Base-by-base conservation (phyloP, 2,797 vertebrate genomes). In the Anguilla obscura region DNA sequence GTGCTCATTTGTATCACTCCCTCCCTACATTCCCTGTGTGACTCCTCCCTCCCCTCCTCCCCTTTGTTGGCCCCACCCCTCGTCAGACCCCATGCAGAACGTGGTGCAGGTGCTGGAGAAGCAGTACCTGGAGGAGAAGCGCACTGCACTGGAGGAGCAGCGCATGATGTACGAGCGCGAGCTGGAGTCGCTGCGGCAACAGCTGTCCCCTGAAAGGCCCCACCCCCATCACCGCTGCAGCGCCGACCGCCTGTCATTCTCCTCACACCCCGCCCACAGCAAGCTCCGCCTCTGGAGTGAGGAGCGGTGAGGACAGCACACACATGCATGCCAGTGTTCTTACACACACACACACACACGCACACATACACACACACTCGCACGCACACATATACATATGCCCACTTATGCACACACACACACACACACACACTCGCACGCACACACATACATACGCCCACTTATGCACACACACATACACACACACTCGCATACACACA, bases 41-140 rank as follows among this genome's bases (percentile, higher is more conserved):
- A 87, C 1, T 84, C 89, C 3, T 0, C 80, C 1, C n/a, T 45
- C 86, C 85, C 0, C 0, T 12, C 36, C 1, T 69, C 0, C 5
- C 84, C 79, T 87, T 83, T 60, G 54, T 94, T 58, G 7, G 71
- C 56, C 30, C 60, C 60, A 16, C 48, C 85, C n/a, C 24, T 45
- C 8, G 87, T 88, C 76, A 97, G 98, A 99, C 94, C 98, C 98
- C 1, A 97, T 98, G 90, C 98, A 99, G 93, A 98, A 98, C 1
- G 97, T 98, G 91, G 98, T 99, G 0, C 98, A 98, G 94, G 97
- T 98, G 18, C 92, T 99, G 93, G 99, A 99, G 94, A 99, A 98
- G 80, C 98, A 99, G 90, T 99, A 99, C 92, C 90, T 99, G 91
- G 98, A 99, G 91, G 99, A 99, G 93, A 99, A 99, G 93, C 95